A percentile compares a stretch with the other conserved stretches of the same genome.
Evolutionary conservation across 2,797 vertebrate species (phyloP).

Genomic region (Rhincodon typus): DNA sequence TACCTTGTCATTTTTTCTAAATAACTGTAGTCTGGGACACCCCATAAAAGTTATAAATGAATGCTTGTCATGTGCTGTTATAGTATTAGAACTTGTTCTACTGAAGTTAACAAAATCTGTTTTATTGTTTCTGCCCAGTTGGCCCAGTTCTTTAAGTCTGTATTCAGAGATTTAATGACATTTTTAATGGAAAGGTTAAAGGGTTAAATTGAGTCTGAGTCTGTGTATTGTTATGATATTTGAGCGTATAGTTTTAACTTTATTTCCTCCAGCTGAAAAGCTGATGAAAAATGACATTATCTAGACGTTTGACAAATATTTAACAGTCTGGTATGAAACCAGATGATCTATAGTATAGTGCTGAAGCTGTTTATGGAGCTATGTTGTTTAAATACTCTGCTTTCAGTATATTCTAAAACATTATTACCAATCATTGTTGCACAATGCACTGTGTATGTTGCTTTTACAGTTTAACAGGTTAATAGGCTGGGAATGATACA

Average conservation of each 20-base stretch:
- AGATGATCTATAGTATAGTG: conserved; percentile 50
- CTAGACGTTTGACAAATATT: conserved; percentile 51
- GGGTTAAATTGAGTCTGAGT: conserved; percentile 52
- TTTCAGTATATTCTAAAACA: too few species aligned
- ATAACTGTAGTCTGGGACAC: background rate
- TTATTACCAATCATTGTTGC: background rate
- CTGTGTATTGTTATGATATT: conserved; percentile 56
- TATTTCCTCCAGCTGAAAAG: conserved; percentile 49
- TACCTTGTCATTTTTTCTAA: background rate
- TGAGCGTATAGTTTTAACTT: conserved; percentile 53
- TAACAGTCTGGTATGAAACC: conserved; percentile 48
- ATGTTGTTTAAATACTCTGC: too few species aligned
- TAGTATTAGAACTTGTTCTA: conserved; percentile 18
- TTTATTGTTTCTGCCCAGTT: conserved; percentile 32
- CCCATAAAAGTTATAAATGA: conserved; percentile 28
- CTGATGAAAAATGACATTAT: conserved; percentile 52
- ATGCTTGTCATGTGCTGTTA: background rate
- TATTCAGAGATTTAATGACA: background rate
- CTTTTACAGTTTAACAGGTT: background rate
- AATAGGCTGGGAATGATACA: background rate
- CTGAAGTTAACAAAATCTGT: conserved; percentile 32
- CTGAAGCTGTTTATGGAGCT: background rate
- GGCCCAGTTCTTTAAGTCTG: conserved; percentile 33
- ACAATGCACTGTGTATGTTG: background rate
- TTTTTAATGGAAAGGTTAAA: conserved; percentile 50